These are phyloP conservation scores for Nineta flava DNA, from an alignment of 2,888 invertebrate genomes.

Conservation along the genomic window DNA sequence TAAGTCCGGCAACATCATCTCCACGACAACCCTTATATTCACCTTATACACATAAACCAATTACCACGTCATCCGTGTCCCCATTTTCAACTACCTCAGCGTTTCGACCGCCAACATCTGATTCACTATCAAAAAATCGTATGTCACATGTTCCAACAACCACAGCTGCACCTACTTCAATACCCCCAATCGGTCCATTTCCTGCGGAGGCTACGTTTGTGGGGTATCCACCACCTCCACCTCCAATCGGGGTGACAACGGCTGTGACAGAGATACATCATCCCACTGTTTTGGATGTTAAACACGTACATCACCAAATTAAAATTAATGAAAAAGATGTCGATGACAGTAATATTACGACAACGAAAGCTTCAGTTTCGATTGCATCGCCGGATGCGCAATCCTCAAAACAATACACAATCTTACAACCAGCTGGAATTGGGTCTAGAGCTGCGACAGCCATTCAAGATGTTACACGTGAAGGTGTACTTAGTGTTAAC, in stretches of 20 bases:
- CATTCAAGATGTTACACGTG: constrained; percentile 55
- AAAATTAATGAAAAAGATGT: constrained; percentile 18
- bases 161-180: constrained; percentile 20
- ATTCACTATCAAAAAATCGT: constrained; percentile 32
- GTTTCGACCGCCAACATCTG: constrained; percentile 60
- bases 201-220: constrained; percentile 61
- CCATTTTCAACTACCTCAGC: constrained; percentile 66
- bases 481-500: constrained; percentile 44
- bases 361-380: constrained; percentile 14
- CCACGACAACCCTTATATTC: constrained; percentile 37
- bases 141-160: constrained; percentile 12
- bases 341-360: constrained; percentile 17
- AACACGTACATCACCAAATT: constrained; percentile 11
- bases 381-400: constrained; percentile 26
- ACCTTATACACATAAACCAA: constrained; percentile 12
- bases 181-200: constrained; percentile 37
- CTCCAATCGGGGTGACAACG: constrained; percentile 21
- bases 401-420: constrained; percentile 69
- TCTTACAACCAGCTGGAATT: constrained; percentile 66
- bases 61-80: constrained; percentile 23
- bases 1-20: constrained; percentile 20
- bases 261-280: constrained; percentile 20
- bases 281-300: constrained; percentile 13
- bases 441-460: constrained; percentile 70
- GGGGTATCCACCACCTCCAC: constrained; percentile 45